Evolutionary conservation across 2,888 invertebrate genomes (phyloP), one percentile per base, ranked within the genome.

Genomic region (Calliopum simillimum): DNA sequence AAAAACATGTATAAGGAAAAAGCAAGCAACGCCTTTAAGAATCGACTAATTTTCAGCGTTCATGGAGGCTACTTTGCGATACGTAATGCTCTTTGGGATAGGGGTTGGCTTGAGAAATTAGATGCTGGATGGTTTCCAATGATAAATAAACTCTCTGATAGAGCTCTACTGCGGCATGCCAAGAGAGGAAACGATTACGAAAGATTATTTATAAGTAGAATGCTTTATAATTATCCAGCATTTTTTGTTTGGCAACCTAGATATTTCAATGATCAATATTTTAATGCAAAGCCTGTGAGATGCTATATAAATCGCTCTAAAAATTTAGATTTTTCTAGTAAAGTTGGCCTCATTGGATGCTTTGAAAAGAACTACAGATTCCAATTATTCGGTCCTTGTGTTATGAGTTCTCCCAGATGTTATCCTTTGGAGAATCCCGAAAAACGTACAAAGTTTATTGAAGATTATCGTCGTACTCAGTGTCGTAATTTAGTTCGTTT

Each of bases 381-480:
- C 69, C 78, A 78, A 2, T 80, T 83, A 56, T 77, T 80, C 11
- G 82, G 81, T 5, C 76, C 82, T 3, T 78, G 82, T 23, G 81
- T 81, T 77, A 90, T 92, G 47, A 89, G 89, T 69, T 91, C 90
- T 80, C 95, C 95, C 0, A 89, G 95, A 4, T 91, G 92, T 66
- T 84, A 82, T 76, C 78, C 80, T 0, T 61, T 84, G 14, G 74
- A 75, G 11, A 73, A 70, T 13, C 75, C 74, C 23, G 81, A 83
- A 47, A 84, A 83, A 12, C 79, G 79, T 41, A 43, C 74, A 3
- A 76, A 75, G 3, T 84, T 84, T 47, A 77, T 78, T 5, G 74
- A 80, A 19, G 95, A 96, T 83, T 96, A 91, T 81, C 90, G 91
- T 81, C 87, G 92, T 67, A 94, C 94, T 3, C 92, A 94, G 3